Evolutionary conservation across 2,797 vertebrate species (phyloP), one percentile per base, ranked within the genome.

Genomic region (Chrysolophus pictus): DNA sequence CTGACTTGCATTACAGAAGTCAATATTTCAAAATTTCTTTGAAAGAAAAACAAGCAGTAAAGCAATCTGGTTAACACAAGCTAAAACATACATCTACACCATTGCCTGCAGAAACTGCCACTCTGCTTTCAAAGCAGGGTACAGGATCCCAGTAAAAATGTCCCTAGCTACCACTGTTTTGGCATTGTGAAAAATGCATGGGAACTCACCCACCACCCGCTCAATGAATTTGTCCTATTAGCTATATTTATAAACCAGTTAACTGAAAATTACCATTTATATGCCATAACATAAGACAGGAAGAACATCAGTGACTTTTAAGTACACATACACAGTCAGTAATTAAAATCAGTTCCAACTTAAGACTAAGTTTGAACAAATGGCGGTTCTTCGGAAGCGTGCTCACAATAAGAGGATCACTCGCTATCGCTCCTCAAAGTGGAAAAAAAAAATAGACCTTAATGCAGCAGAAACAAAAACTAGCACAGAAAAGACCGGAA

Each of bases 311-410:
- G 4, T n/a, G 83, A 73, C 62, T 62, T 82, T 24, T 79, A 42
- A 55, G 49, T 41, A 37, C 31, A 59, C 49, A 24, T 60, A 41
- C 22, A 62, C 5, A 18, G 24, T 47, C 74, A 91, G 23, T 46
- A 87, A 92, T 81, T 86, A 87, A 82, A 95, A 62, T 71, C 79
- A 93, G 63, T 92, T 95, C 82, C 67, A 94, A 49, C 13, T 53
- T 59, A 72, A 77, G 56, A 81, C 65, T 77, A 29, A 0, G 0
- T 78, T 80, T 91, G 33, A 73, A 72, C 29, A n/a, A 74, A 60
- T 79, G 31, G 35, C 14, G 72, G 49, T 10, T 84, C 51, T 81
- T 29, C 42, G 62, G 69, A 80, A 94, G 39, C 59, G 60, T 74
- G 31, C 21, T 85, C 80, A 76, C 63, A 96, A 95, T 41, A 17